Evolutionary conservation across 2,797 vertebrate species (phyloP), one percentile per base, ranked within the genome.

Genomic region (Botia almorhae): DNA sequence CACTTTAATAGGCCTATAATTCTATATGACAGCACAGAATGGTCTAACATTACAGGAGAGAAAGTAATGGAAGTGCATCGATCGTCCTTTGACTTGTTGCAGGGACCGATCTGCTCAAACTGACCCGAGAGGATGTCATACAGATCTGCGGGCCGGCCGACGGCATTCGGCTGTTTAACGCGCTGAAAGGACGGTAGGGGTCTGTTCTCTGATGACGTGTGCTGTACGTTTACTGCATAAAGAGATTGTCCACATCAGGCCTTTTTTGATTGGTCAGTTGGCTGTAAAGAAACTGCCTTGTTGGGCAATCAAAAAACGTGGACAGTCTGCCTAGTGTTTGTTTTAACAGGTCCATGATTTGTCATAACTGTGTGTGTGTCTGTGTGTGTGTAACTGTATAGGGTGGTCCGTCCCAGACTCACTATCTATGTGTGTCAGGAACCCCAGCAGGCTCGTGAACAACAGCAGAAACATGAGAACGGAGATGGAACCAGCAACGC

Each of bases 341-440:
- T 39, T 39, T 8, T 6, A 5, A 39, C 2, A 39, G 39, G 39
- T 5, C 39, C 39, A 39, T 8, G 5, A 39, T 39, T 5, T 39
- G 39, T 39, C 39, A 39, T 39, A 39, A 1, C 16, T 55, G 21
- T 12, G 3, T 2, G 36, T 16, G 6, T 81, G n/a, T 84, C n/a
- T n/a, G n/a, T n/a, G n/a, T n/a, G 7, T 74, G 33, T 29, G 84
- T 12, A 87, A 50, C 39, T 83, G n/a, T 69, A 3, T 60, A 99
- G 98, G 87, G 93, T 96, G 92, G 96, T 99, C 60, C 93, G 96
- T 73, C 98, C 98, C 7, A 92, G 97, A 84, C 90, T 99, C 85
- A 99, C 98, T 72, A 94, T 99, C 87, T 99, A 99, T 0, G 98
- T 99, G 78, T 99, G 98, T 84, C 97, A 99, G 91, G 98, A 99